Evolutionary conservation across 2,888 invertebrate genomes (phyloP), one percentile per base, ranked within the genome.

Genomic region (Phlogophora meticulosa): DNA sequence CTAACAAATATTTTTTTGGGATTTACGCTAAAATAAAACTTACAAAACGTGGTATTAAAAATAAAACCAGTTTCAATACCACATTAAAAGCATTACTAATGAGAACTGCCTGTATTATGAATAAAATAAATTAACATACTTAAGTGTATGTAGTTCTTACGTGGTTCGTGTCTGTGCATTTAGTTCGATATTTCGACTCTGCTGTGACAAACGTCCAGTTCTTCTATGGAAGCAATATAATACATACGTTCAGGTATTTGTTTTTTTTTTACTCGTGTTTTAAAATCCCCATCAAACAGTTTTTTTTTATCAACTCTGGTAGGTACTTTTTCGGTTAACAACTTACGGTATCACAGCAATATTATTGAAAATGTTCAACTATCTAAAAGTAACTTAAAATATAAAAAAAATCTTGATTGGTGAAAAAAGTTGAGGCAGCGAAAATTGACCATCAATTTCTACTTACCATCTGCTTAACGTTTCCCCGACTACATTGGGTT

Each of bases 201-300:
- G 20, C 42, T 7, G 75, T 68, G 71, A 46, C 70, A 65, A 32
- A 70, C 81, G 66, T 71, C 9, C 28, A 20, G 11, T 42, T 62
- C 49, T 24, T 42, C 20, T 34, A 78, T 80, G 82, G 64, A 52
- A 36, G 10, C 49, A 2, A 71, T 71, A 52, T 81, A 78, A 45
- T 51, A 57, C 4, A 45, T n/a, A 63, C 55, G 64, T 80, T 82
- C 80, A 81, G 81, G 81, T 81, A 81, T 62, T 61, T 65, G n/a
- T 56, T 0, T 5, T 55, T 43, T 10, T 55, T 52, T 43, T 40
- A 57, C 1, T 20, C 55, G 2, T 32, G 17, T 20, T 32, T 61
- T 34, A n/a, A 1, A 3, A 24, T 1, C 22, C 15, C 5, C 24
- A 4, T 20, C 20, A 34, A 9, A 9, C 2, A 52, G 10, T 10